phyloP scores from a whole-genome alignment of 2,113 vertebrate genomes.

The Megaceryle torquata region DNA sequence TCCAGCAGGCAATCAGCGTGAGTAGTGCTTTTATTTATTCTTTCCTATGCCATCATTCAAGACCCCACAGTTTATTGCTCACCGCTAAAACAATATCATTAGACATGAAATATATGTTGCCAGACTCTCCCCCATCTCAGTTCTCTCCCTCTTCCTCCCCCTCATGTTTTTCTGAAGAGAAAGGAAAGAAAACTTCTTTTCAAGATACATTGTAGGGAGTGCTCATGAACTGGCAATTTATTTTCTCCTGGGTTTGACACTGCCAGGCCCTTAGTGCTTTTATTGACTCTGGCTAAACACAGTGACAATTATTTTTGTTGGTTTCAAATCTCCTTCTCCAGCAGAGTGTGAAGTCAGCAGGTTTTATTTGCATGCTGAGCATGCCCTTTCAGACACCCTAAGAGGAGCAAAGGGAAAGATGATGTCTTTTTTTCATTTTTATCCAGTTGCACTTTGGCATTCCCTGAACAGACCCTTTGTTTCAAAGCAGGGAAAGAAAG shows the following conservation, averaged over 20 bases:
- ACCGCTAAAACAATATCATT: slow-evolving; percentile 37
- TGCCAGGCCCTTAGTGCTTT: slow-evolving; percentile 59
- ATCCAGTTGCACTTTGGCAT: slow-evolving; percentile 16
- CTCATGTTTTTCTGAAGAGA: background rate
- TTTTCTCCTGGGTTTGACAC: slow-evolving; percentile 46
- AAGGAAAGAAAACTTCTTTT: slow-evolving; percentile 58
- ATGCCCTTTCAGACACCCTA: slow-evolving; percentile 12
- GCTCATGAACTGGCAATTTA: slow-evolving; percentile 46
- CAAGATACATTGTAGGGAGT: slow-evolving; percentile 25
- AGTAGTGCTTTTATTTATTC: slow-evolving; percentile 17
- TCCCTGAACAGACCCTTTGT: background rate
- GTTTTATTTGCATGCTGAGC: slow-evolving; percentile 26
- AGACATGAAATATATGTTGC: slow-evolving; percentile 6
- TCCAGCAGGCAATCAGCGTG: background rate
- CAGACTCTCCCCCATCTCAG: background rate
- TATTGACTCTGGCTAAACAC: slow-evolving; percentile 71
- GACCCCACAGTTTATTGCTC: slow-evolving; percentile 11
- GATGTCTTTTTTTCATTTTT: background rate
- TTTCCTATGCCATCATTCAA: slow-evolving; percentile 28
- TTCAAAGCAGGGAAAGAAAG: background rate
- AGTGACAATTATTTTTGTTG: slow-evolving; percentile 68
- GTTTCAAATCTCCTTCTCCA: slow-evolving; percentile 51
- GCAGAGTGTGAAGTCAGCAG: slow-evolving; percentile 66
- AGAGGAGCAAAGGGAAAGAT: slow-evolving; percentile 15
- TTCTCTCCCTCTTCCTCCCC: background rate